phyloP scores from a whole-genome alignment of 2,888 invertebrate species.

The Listrodromus nycthemerus region DNA sequence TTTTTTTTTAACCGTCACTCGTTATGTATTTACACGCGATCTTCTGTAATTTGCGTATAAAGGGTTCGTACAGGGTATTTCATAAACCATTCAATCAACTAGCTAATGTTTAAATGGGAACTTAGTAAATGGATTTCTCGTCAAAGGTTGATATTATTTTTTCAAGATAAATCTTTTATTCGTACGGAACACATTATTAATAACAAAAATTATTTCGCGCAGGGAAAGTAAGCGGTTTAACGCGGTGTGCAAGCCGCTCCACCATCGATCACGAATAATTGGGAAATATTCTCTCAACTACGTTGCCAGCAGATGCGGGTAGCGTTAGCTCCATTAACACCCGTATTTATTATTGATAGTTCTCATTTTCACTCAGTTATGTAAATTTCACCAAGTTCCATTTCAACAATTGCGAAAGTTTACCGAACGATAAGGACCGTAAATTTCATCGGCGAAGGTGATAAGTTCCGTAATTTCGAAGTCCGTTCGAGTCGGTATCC shows the following conservation, averaged over 20 bases:
- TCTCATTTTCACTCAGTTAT: slow-evolving; percentile 32
- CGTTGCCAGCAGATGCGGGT: slow-evolving; percentile 43
- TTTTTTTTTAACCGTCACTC: no score
- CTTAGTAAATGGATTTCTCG: no score
- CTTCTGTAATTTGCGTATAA: no score
- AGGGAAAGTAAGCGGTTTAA: not conserved
- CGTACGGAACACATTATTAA: no score
- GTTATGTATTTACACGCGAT: no score
- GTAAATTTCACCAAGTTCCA: slow-evolving; percentile 39
- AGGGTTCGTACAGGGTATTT: no score
- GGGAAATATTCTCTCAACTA: not conserved
- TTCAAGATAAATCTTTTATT: no score
- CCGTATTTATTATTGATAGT: slow-evolving; percentile 49
- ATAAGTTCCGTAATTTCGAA: not conserved
- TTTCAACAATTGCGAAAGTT: slow-evolving; percentile 25
- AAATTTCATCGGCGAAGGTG: no score
- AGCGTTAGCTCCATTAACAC: slow-evolving; percentile 13
- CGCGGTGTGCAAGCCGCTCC: not conserved
- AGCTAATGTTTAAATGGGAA: not conserved
- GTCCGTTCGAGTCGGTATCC: not conserved
- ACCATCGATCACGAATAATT: not conserved
- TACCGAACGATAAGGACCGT: not conserved
- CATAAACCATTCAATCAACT: no score
- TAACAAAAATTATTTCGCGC: not conserved
- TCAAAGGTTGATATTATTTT: no score